phyloP scores from a whole-genome alignment of 2,113 vertebrate species.

The Campylorhamphus procurvoides region DNA sequence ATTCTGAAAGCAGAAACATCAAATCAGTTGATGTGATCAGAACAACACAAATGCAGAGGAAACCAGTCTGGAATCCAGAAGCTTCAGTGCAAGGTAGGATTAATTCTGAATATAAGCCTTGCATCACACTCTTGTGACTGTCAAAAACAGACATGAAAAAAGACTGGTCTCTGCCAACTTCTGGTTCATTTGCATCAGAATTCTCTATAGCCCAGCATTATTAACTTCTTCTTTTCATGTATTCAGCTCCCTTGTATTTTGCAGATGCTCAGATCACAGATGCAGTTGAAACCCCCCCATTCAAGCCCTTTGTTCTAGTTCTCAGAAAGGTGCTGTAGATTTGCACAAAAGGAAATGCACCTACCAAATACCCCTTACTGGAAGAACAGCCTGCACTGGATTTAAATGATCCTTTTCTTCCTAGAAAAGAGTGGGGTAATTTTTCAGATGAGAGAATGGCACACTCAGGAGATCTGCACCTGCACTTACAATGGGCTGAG shows the following conservation, averaged over 20 bases:
- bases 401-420: neutral
- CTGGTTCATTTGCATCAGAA: conserved; percentile 41
- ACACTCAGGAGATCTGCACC: neutral
- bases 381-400: neutral
- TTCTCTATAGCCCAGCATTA: conserved; percentile 1
- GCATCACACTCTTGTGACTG: neutral
- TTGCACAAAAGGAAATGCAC: neutral
- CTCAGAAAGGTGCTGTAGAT: conserved; percentile 6
- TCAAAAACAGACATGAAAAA: conserved; percentile 31
- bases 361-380: neutral
- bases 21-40: neutral
- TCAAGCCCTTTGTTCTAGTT: conserved; percentile 1
- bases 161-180: conserved; percentile 1
- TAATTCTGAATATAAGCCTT: conserved; percentile 7
- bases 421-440: neutral
- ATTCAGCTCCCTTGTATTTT: conserved; percentile 29
- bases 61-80: neutral
- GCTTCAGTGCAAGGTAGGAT: neutral
- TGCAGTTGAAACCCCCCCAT: conserved; percentile 34
- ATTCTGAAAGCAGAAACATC: neutral
- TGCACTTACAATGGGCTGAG: neutral
- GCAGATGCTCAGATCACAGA: conserved; percentile 45
- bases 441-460: conserved; percentile 19
- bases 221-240: conserved; percentile 50
- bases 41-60: neutral